These are phyloP conservation scores for Lasioglossum malachurum DNA, from an alignment of 2,888 invertebrate genomes.

Conservation along the genomic window DNA sequence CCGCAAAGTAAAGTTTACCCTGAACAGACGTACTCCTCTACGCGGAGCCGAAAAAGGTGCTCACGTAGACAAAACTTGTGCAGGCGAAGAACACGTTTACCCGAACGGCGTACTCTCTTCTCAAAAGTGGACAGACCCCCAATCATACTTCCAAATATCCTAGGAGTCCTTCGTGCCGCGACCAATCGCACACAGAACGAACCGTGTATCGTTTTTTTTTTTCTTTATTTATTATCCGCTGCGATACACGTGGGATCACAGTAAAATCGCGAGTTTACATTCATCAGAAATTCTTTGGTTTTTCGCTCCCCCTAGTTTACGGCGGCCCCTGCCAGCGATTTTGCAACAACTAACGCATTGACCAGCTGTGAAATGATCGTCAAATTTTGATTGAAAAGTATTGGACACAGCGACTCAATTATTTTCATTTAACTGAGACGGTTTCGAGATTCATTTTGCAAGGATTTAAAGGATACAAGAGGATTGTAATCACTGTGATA, in stretches of 20 bases:
- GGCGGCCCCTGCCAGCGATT: background rate
- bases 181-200: constrained; percentile 44
- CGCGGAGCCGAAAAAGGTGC: constrained; percentile 39
- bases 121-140: constrained; percentile 40
- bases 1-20: constrained; percentile 46
- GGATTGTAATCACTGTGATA: too few species aligned
- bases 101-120: constrained; percentile 19
- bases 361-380: background rate
- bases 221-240: constrained; percentile 15
- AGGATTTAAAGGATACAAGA: too few species aligned
- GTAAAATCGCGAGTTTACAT: constrained; percentile 73
- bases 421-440: too few species aligned
- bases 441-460: too few species aligned
- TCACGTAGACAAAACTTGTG: constrained; percentile 59
- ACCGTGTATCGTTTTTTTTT: constrained; percentile 60
- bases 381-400: background rate
- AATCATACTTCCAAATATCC: constrained; percentile 54
- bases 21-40: constrained; percentile 54
- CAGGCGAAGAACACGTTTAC: constrained; percentile 48
- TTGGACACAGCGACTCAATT: background rate
- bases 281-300: constrained; percentile 19
- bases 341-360: background rate
- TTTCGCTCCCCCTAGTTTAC: background rate
- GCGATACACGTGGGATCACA: constrained; percentile 77
- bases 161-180: background rate